Evolutionary conservation across 30 jellyfish, hydroid and myxozoan species (phyloP), one percentile per base, ranked within the genome.

Genomic region (Aurelia coerulea): DNA sequence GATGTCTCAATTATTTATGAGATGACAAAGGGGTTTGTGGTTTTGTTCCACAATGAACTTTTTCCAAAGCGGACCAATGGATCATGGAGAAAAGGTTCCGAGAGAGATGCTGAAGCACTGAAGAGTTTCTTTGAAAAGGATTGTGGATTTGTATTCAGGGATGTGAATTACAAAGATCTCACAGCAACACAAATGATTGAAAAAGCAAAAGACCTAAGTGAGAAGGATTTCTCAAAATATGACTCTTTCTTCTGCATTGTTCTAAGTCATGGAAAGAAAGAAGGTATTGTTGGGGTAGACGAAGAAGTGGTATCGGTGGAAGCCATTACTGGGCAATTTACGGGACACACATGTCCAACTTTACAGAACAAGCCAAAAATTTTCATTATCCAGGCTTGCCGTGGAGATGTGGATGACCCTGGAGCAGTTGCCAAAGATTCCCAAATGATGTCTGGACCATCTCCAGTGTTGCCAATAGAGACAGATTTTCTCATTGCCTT

Each of bases 311-410:
- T 91, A 12, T 17, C 84, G 6, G 71, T 79, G 5, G 81, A 79
- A 10, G 81, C 74, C 2, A 58, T 91, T 15, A 70, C 89, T 0
- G 86, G 83, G 10, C 23, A 59, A 39, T 91, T 91, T 65, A 73
- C 93, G 0, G 93, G 87, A 15, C 91, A 91, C 54, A 79, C 69
- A 17, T 85, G 95, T 52, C 96, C 87, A 9, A 53, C 92, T 7
- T 58, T 91, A 68, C 76, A 23, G 5, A 76, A 72, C 37, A 91
- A 84, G 80, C 98, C 98, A 3, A 91, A 91, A 41, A 52, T 79
- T 23, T 91, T 91, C 42, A 71, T 91, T 31, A 56, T 91, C 8
- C 98, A 91, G 68, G 98, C 98, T 15, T 91, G 98, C 59, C 95
- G 98, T 68, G 98, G 98, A 7, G 92, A 73, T 33, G 51, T 18